Percentiles rank a stretch among this genome's conserved stretches.
Evolutionary conservation across 2,797 vertebrate species (phyloP).

Genomic region (Galago senegalensis): DNA sequence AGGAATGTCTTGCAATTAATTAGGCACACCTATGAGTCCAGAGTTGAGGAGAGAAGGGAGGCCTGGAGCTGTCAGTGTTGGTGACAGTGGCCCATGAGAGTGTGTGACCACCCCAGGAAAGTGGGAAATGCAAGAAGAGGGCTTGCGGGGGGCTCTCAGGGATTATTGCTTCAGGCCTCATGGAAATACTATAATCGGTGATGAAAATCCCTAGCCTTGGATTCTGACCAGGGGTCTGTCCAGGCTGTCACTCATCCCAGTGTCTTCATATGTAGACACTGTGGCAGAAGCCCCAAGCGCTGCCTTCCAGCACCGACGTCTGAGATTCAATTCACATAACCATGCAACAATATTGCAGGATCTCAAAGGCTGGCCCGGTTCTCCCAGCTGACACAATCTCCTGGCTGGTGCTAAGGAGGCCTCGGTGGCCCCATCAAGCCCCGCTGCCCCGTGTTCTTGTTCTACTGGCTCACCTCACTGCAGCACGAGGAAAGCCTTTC

Average conservation of each 20-base stretch:
- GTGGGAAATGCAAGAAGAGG: background rate
- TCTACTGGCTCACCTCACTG: background rate
- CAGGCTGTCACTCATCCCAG: background rate
- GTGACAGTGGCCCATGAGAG: background rate
- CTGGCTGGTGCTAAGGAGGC: background rate
- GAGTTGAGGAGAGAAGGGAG: background rate
- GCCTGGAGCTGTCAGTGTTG: background rate
- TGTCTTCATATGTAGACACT: background rate
- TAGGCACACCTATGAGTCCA: background rate
- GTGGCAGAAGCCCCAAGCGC: rapidly evolving
- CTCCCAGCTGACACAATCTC: background rate
- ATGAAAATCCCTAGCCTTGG: background rate
- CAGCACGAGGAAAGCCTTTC: background rate
- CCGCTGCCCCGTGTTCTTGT: rapidly evolving
- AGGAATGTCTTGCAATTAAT: background rate
- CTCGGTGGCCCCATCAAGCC: background rate
- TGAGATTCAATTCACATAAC: background rate
- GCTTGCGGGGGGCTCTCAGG: background rate
- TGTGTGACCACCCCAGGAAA: background rate
- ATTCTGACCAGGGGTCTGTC: background rate
- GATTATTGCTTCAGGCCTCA: background rate
- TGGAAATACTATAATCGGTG: background rate
- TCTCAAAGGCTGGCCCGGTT: rapidly evolving
- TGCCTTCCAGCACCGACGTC: background rate
- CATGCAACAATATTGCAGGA: background rate